Evolutionary conservation across 35 echinoderm and acorn worm genomes (phyloP), one percentile per base, ranked within the genome.

Genomic region (Anneissia japonica): DNA sequence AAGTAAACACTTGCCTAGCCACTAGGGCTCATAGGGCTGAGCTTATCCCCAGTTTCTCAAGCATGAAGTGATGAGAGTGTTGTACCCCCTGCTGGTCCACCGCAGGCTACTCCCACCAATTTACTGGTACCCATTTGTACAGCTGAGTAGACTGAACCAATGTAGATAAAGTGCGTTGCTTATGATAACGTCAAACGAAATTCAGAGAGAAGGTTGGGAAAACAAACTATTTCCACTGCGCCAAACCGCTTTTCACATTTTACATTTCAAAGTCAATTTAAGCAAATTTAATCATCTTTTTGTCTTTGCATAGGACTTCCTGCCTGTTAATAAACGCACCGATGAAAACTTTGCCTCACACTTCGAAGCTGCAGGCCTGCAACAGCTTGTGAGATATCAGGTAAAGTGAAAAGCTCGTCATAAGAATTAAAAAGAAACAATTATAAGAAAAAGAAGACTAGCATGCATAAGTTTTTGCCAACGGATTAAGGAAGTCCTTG

Each of bases 341-440:
- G 76, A 87, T 41, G 80, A 39, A 17, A 75, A 94, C 73, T 95
- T 95, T 82, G 83, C 83, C 37, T 77, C 84, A 39, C 73, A 81
- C 35, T 90, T 95, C 19, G 75, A 40, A 6, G 89, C 87, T 21
- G 93, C 89, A 36, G 93, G 93, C 7, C 72, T 95, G 37, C 82
- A 79, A 81, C 43, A 84, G 41, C 81, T 95, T 46, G 93, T 95
- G 26, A 82, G 77, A 74, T 95, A 88, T 82, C 89, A 91, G 93
- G 93, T 94, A 79, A 33, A n/a, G n/a, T 76, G n/a, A n/a, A n/a
- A n/a, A n/a, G n/a, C n/a, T 64, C 12, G n/a, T n/a, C 12, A 64
- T 12, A 64, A 64, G n/a, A n/a, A 64, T 64, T 64, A 13, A n/a
- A 64, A 12, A 13, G 51, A 64, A 64, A 13, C n/a, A 64, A 13